Conservation (phyloP, 2,113 vertebrate genomes). For the human (Homo sapiens) region DNA sequence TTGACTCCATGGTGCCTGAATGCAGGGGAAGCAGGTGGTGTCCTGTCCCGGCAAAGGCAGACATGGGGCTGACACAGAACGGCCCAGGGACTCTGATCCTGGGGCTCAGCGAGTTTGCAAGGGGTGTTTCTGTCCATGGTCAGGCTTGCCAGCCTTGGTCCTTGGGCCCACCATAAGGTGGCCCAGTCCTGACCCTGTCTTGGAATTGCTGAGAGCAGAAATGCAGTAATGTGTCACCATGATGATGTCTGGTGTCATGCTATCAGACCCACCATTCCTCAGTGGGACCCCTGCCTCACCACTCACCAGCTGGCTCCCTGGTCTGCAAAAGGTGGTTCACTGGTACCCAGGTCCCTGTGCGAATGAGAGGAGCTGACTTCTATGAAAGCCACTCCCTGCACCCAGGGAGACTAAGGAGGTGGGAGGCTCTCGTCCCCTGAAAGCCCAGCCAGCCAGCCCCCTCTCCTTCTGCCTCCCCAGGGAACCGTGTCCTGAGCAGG, state of each 20-base stretch:
- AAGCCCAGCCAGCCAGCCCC: neutral
- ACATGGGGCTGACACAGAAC: rapidly evolving
- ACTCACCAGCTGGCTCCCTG: neutral
- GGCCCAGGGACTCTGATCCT: neutral
- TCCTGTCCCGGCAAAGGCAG: neutral
- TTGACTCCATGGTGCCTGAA: neutral
- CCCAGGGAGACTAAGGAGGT: rapidly evolving
- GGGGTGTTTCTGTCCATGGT: rapidly evolving
- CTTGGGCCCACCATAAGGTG: neutral
- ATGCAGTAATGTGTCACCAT: rapidly evolving
- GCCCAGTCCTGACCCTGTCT: neutral
- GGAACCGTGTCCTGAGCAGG: neutral
- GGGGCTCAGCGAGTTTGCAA: rapidly evolving
- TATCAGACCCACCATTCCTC: neutral
- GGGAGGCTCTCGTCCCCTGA: rapidly evolving
- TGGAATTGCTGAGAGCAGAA: neutral
- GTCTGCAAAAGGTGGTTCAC: neutral
- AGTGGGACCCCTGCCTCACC: neutral
- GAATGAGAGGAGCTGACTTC: neutral
- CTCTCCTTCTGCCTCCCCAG: neutral
- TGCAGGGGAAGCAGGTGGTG: neutral
- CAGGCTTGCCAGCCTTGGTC: neutral
- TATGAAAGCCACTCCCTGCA: neutral
- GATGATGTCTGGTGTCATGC: neutral
- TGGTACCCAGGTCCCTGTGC: no score